phyloP scores from a whole-genome alignment of 2,888 invertebrate genomes.

The Drosophila histrio region DNA sequence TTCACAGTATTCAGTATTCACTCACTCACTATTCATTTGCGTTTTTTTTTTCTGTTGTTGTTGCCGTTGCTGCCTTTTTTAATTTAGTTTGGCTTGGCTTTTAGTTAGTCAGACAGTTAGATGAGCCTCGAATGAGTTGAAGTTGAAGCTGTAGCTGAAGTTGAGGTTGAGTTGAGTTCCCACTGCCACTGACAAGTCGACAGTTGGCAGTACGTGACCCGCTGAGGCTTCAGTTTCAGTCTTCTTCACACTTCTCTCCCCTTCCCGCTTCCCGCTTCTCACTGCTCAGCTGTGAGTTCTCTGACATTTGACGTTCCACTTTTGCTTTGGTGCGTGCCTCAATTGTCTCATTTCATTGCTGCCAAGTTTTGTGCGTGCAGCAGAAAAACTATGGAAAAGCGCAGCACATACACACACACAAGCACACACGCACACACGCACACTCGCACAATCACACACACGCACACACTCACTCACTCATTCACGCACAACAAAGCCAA shows the following conservation, averaged over 20 bases:
- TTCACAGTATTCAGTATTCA: slow-evolving; percentile 24
- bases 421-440: neutral
- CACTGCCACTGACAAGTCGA: slow-evolving; percentile 31
- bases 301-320: slow-evolving; percentile 46
- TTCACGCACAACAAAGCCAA: slow-evolving; percentile 52
- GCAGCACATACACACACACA: slow-evolving; percentile 32
- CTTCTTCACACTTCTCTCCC: neutral
- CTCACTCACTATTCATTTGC: slow-evolving; percentile 17
- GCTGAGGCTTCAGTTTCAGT: slow-evolving; percentile 1
- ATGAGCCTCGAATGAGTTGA: slow-evolving; percentile 57
- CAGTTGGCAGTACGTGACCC: slow-evolving; percentile 52
- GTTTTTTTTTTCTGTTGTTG: slow-evolving; percentile 16
- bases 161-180: slow-evolving; percentile 13
- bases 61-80: slow-evolving; percentile 25
- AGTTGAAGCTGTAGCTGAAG: slow-evolving; percentile 8
- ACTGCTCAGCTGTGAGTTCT: slow-evolving; percentile 40
- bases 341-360: slow-evolving; percentile 66
- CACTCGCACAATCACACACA: slow-evolving; percentile 19
- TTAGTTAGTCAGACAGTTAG: slow-evolving; percentile 37
- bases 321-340: slow-evolving; percentile 56
- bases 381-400: slow-evolving; percentile 63
- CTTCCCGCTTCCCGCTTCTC: neutral
- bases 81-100: slow-evolving; percentile 58
- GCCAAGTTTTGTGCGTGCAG: slow-evolving; percentile 55
- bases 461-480: neutral